Evolutionary conservation across 2,113 vertebrate genomes (phyloP), one percentile per base, ranked within the genome.

Genomic region (human): DNA sequence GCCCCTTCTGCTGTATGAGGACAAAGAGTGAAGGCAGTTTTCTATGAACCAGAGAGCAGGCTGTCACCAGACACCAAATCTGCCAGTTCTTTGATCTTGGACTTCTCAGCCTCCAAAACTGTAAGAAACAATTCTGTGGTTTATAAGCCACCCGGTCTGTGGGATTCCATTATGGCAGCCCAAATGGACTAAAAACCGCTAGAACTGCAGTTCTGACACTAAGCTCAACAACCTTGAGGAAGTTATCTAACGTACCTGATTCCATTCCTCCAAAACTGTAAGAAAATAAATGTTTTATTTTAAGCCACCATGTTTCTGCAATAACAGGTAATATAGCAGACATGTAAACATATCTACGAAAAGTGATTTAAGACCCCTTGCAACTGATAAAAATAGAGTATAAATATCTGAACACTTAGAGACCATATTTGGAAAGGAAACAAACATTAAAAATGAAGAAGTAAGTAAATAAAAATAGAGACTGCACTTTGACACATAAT

Each of bases 231-330:
- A 75, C 14, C 25, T 82, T 87, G 40, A 91, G 14, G 18, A 80
- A 66, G 32, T 86, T 86, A 75, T 66, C 45, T 87, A 92, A 94
- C 48, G 50, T 92, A 22, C 16, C 48, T 70, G 38, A 88, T 57
- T 96, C 30, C 61, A 91, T 61, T 96, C 89, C 48, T 91, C 2
- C 66, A 84, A 55, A 79, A 73, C 59, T 92, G 6, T 89, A 83
- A 89, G 38, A 83, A 79, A 88, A 78, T 45, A 89, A 25, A 35
- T 84, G 45, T n/a, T 64, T 52, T 89, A 70, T 61, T 89, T 79
- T 76, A 87, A 87, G 23, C 16, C 8, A 86, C 64, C 27, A 45
- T 45, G 18, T 91, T 72, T 87, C 59, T 66, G 32, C 11, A 50
- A 22, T 20, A 94, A 84, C 22, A 78, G 61, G 6, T 66, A 88